These are phyloP conservation scores for Eulacestoma nigropectus DNA, from an alignment of 2,113 vertebrate genomes.

Conservation along the genomic window DNA sequence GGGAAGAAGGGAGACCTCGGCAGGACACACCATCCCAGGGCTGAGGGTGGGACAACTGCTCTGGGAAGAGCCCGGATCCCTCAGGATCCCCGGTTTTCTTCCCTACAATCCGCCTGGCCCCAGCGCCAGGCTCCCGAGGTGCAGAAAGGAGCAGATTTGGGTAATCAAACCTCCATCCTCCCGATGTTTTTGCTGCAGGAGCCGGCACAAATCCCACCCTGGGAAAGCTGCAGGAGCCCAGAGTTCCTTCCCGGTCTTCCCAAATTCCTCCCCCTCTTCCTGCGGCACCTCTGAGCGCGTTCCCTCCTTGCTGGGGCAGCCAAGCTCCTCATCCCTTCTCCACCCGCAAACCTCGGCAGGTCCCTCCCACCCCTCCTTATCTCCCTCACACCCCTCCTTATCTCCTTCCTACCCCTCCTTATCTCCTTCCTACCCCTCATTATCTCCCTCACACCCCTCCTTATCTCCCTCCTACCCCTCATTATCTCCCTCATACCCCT, in stretches of 20 bases:
- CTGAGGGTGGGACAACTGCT: not conserved
- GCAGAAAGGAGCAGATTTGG: not conserved
- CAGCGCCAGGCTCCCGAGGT: not conserved
- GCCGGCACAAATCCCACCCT: fast-evolving
- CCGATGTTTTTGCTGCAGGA: fast-evolving
- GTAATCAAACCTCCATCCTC: not conserved
- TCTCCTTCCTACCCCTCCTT: not conserved
- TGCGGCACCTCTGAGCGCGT: not conserved
- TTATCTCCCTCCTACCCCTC: not conserved
- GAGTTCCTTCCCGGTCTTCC: not conserved
- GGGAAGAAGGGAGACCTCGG: not conserved
- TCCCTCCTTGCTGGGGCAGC: not conserved
- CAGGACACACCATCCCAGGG: fast-evolving
- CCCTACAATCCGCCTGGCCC: fast-evolving
- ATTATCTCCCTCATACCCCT: not conserved
- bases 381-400: not conserved
- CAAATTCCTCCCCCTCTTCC: not conserved
- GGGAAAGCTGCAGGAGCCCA: not conserved
- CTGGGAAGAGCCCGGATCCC: not conserved
- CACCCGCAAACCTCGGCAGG: fast-evolving
- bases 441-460: not conserved
- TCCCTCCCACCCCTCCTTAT: not conserved
- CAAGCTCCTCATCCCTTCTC: not conserved
- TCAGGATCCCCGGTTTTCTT: not conserved
- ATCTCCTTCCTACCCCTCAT: not conserved